phyloP scores from a whole-genome alignment of 1,140 invertebrate species.

The Calliphora vicina region DNA sequence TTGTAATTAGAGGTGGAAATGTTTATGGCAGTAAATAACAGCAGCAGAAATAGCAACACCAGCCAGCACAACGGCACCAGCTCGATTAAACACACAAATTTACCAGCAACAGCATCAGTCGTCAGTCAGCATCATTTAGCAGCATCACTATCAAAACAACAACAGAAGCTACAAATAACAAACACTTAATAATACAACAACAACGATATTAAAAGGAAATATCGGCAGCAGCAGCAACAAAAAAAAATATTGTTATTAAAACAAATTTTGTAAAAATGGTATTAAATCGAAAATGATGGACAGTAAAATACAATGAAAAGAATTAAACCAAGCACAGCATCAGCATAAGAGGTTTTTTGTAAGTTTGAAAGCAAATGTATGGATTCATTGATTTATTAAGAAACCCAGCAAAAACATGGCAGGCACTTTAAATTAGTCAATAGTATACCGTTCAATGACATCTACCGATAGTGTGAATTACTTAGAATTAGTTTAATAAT shows the following conservation, averaged over 20 bases:
- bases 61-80: not conserved
- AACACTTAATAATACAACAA: slow-evolving; percentile 3
- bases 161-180: not conserved
- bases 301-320: not conserved
- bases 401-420: too few relatives aligned
- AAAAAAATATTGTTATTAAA: not conserved
- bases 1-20: slow-evolving; percentile 34
- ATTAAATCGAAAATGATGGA: not conserved
- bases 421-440: too few relatives aligned
- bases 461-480: too few relatives aligned
- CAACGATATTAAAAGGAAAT: not conserved
- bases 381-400: too few relatives aligned
- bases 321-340: not conserved
- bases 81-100: not conserved
- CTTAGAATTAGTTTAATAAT: too few relatives aligned
- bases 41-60: not conserved
- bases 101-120: not conserved
- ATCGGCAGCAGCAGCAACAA: not conserved
- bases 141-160: slow-evolving; percentile 5
- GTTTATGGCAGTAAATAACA: slow-evolving; percentile 21
- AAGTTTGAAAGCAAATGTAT: too few relatives aligned
- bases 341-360: not conserved
- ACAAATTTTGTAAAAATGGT: not conserved
- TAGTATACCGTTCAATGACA: too few relatives aligned
- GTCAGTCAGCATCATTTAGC: not conserved